Percentiles rank a stretch among this genome's conserved stretches.
phyloP scores from a whole-genome alignment of 2,113 vertebrate genomes.

The Melanerpes formicivorus region DNA sequence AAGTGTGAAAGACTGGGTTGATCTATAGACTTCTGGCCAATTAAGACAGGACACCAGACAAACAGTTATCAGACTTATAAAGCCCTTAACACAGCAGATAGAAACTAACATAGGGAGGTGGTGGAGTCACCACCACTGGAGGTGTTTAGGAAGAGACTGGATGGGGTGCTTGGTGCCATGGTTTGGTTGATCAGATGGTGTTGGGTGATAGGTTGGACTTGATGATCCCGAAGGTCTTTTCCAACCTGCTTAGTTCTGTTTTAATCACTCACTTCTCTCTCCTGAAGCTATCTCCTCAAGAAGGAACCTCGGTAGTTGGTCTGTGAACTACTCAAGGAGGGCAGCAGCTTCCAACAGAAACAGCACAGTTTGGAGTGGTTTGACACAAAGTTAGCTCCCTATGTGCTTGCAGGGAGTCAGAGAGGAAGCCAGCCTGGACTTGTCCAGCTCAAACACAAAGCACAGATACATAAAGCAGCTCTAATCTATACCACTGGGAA shows the following conservation, averaged over 20 bases:
- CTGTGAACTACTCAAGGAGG: background rate
- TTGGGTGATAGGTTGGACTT: too few relatives aligned
- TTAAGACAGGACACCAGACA: background rate
- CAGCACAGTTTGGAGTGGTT: background rate
- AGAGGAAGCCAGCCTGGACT: background rate
- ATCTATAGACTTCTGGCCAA: background rate
- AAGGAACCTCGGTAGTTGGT: background rate
- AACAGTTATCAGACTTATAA: background rate
- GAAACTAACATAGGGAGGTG: background rate
- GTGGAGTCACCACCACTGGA: too few relatives aligned
- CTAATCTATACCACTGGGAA: background rate
- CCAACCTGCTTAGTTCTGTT: background rate
- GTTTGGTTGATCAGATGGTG: too few relatives aligned
- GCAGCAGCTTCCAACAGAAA: background rate
- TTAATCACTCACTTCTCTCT: background rate
- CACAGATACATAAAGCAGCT: background rate
- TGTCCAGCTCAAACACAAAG: background rate
- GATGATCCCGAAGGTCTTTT: too few relatives aligned
- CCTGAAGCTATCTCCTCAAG: background rate
- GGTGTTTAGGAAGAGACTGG: too few relatives aligned
- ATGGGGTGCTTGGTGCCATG: too few relatives aligned
- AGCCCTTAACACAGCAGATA: background rate
- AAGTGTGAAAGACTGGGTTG: background rate
- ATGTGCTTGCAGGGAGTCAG: background rate
- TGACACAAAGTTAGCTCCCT: background rate